These are phyloP conservation scores for Drosophila eugracilis DNA, from an alignment of 1,140 invertebrate genomes.

Conservation along the genomic window DNA sequence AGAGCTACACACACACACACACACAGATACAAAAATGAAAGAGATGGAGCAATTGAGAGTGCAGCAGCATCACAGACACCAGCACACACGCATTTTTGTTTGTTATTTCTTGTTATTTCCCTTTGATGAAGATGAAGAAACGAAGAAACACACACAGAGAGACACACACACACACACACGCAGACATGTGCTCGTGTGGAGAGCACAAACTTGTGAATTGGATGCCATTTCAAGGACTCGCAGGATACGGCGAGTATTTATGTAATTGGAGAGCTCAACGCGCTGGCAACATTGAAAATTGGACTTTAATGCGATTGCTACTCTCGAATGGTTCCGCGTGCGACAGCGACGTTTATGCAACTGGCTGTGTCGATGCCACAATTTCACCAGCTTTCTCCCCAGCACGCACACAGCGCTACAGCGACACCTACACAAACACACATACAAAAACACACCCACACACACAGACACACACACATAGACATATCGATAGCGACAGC, in stretches of 20 bases:
- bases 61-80: constrained; percentile 8
- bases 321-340: constrained; percentile 44
- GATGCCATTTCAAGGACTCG: constrained; percentile 1
- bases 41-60: constrained; percentile 3
- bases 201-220: background rate
- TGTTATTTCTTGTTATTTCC: background rate
- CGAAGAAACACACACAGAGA: too few relatives aligned
- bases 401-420: constrained; percentile 11
- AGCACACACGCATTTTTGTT: constrained; percentile 2
- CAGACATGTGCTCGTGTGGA: background rate
- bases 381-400: constrained; percentile 40
- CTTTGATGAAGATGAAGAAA: constrained; percentile 1
- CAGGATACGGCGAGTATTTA: constrained; percentile 7
- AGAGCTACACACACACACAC: background rate
- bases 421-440: constrained; percentile 8
- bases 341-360: constrained; percentile 55
- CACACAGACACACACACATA: constrained; percentile 20
- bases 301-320: constrained; percentile 30
- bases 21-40: constrained; percentile 12
- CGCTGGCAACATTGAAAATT: constrained; percentile 9
- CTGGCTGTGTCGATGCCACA: constrained; percentile 53
- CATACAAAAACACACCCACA: constrained; percentile 8
- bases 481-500: constrained; percentile 50
- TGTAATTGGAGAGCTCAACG: constrained; percentile 6
- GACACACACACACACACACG: too few relatives aligned